Conservation (phyloP, 37 sponge, comb jelly and placozoan genomes). For the Chondrosia reniformis region DNA sequence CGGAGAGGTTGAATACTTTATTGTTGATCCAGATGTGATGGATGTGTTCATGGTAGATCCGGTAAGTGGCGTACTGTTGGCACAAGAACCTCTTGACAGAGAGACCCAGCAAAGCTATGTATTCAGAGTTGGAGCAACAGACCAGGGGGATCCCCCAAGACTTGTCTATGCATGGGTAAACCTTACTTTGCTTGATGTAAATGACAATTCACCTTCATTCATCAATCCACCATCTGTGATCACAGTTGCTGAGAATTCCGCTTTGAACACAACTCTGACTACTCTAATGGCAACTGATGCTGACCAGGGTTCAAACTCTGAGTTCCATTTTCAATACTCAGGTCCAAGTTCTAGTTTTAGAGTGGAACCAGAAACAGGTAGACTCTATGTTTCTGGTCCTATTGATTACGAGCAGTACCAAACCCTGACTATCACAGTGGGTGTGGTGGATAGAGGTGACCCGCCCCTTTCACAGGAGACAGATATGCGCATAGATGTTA, state of each 20-base stretch:
- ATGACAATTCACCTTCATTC: not conserved
- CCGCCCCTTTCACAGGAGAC: constrained; percentile 1
- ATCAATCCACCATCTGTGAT: not conserved
- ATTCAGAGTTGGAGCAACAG: not conserved
- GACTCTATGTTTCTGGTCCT: not conserved
- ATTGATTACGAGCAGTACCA: constrained; percentile 15
- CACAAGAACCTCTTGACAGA: not conserved
- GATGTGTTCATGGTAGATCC: not conserved
- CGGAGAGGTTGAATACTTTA: not conserved
- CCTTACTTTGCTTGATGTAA: not conserved
- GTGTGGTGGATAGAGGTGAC: not conserved
- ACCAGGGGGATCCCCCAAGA: not conserved
- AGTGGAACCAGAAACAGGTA: constrained; percentile 15
- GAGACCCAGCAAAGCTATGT: not conserved
- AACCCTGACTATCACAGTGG: not conserved
- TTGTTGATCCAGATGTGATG: not conserved
- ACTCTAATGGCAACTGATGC: not conserved
- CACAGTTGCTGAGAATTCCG: not conserved
- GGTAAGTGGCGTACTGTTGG: not conserved
- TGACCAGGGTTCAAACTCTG: constrained; percentile 14
- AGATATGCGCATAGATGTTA: constrained; percentile 23
- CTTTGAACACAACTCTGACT: not conserved
- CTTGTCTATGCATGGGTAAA: not conserved
- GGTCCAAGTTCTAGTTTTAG: not conserved
- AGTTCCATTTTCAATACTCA: not conserved